Percentiles rank a stretch among this genome's conserved stretches.
Evolutionary conservation across 2,797 vertebrate species (phyloP).

Genomic region (Pipistrellus nathusii): DNA sequence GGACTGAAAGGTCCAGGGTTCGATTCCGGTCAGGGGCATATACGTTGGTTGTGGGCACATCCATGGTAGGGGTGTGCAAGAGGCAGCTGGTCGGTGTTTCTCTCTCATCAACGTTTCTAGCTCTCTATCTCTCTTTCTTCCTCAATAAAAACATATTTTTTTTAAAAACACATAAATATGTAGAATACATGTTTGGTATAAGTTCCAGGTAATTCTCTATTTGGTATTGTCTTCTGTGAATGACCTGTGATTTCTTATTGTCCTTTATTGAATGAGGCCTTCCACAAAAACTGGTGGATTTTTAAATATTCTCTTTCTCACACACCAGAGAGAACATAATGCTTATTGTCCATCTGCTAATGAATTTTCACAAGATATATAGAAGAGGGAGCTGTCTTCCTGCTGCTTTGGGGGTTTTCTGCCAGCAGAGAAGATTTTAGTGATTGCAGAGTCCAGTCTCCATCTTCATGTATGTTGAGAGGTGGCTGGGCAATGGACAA

Average conservation of each 20-base stretch:
- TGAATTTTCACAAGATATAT: background rate
- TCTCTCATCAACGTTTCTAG: too few species aligned
- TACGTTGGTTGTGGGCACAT: too few species aligned
- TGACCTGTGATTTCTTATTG: background rate
- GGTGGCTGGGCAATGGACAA: background rate
- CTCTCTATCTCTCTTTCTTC: too few species aligned
- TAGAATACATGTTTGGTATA: background rate
- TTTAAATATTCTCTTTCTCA: background rate
- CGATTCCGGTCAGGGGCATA: too few species aligned
- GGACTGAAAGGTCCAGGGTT: too few species aligned
- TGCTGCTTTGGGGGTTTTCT: background rate
- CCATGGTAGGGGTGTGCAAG: too few species aligned
- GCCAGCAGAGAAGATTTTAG: background rate
- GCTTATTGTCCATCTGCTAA: background rate
- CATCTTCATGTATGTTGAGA: background rate
- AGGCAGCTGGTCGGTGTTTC: too few species aligned
- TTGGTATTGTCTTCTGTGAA: background rate
- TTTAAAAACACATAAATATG: background rate
- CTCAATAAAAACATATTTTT: too few species aligned
- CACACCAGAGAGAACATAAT: background rate
- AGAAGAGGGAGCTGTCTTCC: background rate
- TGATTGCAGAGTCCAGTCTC: background rate
- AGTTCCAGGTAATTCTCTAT: conserved; percentile 2
- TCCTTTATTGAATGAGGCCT: background rate
- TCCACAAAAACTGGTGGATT: background rate